Base-by-base conservation (phyloP, 2,113 vertebrate species). In the Salvelinus namaycush region DNA sequence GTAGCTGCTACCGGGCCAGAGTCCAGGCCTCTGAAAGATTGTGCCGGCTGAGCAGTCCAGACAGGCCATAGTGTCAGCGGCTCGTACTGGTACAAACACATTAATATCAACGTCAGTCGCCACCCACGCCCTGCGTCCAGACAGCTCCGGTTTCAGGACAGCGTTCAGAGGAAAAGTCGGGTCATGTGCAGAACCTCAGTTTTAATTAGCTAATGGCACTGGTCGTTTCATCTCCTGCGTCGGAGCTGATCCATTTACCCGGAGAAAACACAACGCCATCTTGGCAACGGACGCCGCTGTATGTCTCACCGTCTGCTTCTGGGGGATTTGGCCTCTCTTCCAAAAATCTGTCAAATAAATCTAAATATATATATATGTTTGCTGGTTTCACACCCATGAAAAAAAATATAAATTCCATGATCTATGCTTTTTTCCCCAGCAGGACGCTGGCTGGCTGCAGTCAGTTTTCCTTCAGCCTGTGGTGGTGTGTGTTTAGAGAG, bases 191-290 rank as follows among this genome's bases (percentile, higher is more conserved):
- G 80, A 86, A 85, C 79, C 79, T 79, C 31, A 57, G 69, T 87
- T 92, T 92, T 91, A 92, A 94, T 94, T 91, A 93, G 91, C 90
- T 94, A 92, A 92, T 91, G 89, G 90, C 65, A 20, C 83, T 83
- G 75, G 59, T n/a, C 74, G 81, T 87, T 87, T 90, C 88, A 89
- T 90, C 88, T 89, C 79, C 83, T 84, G 86, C 78, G 65, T 86
- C 83, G 83, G 87, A 88, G 88, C 81, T 85, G 87, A 92, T 88
- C 89, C 79, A 84, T 92, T 92, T 89, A 91, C 73, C 27, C 77
- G 70, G 14, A 69, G 78, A 83, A 84, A 87, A 86, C 82, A 82
- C 86, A 80, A 80, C 78, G 57, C 72, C 81, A 80, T 84, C 76
- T 84, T 88, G 85, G 90, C 82, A 80, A 60, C 22, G 4, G 24